These are phyloP conservation scores for Lasiurus cinereus DNA, from an alignment of 2,113 vertebrate species.

Conservation along the genomic window DNA sequence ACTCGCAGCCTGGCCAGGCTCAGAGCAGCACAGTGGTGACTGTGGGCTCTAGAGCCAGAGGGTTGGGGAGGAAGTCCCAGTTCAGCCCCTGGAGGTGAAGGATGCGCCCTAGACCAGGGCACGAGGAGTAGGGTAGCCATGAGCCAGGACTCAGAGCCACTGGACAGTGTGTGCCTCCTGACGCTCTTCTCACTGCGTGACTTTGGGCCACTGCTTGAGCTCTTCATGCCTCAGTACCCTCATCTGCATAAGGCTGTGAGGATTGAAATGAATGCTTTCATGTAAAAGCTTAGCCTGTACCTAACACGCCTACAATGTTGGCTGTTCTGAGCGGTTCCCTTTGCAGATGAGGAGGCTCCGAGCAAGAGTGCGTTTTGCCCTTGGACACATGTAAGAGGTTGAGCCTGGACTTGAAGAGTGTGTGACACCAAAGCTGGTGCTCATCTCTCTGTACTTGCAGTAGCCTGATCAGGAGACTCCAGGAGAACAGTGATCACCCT, in stretches of 20 bases:
- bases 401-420: background rate
- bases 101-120: background rate
- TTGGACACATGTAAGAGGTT: background rate
- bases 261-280: background rate
- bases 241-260: background rate
- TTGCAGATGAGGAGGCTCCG: background rate
- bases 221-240: background rate
- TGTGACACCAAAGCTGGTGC: background rate
- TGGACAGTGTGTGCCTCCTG: too few species aligned
- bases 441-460: background rate
- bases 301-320: background rate
- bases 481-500: background rate
- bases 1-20: background rate
- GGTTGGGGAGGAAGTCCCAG: background rate
- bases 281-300: background rate
- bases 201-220: background rate
- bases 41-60: background rate
- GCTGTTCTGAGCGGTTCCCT: background rate
- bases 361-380: background rate
- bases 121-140: fast-evolving
- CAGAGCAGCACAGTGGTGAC: fast-evolving
- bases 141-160: background rate
- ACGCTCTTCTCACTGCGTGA: background rate
- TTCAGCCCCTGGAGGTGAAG: background rate
- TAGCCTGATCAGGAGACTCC: background rate